Evolutionary conservation across 2,797 vertebrate species (phyloP).

Genomic region (Geotrypetes seraphini): DNA sequence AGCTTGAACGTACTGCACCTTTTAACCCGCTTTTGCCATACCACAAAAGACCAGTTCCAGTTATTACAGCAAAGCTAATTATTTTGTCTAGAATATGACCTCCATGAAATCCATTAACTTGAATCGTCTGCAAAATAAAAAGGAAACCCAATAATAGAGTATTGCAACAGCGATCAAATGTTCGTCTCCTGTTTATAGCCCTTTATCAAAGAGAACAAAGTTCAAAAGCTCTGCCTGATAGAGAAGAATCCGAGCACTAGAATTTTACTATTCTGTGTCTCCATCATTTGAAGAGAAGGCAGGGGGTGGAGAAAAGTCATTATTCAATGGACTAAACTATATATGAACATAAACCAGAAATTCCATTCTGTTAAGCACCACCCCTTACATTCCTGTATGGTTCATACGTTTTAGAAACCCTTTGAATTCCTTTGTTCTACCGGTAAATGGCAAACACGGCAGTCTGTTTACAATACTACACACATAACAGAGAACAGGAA

Average conservation of each 20-base stretch:
- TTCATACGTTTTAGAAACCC: neutral
- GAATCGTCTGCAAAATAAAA: slow-evolving; percentile 14
- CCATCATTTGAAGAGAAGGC: slow-evolving; percentile 49
- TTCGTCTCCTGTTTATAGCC: slow-evolving; percentile 6
- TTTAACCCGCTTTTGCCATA: slow-evolving; percentile 1
- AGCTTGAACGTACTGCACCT: slow-evolving; percentile 25
- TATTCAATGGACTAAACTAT: slow-evolving; percentile 58
- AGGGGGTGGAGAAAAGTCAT: slow-evolving; percentile 44
- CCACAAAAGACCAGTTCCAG: slow-evolving; percentile 14
- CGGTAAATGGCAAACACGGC: neutral
- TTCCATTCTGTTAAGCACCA: slow-evolving; percentile 35
- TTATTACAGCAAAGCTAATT: slow-evolving; percentile 10
- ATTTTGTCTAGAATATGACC: slow-evolving; percentile 7
- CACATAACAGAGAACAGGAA: slow-evolving; percentile 22
- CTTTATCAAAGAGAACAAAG: slow-evolving; percentile 39
- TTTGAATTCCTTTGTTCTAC: slow-evolving; percentile 9
- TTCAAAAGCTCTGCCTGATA: slow-evolving; percentile 45
- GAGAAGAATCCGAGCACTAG: slow-evolving; percentile 39
- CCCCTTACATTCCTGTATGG: neutral
- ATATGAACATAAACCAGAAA: too few species aligned
- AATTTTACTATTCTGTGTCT: slow-evolving; percentile 44
- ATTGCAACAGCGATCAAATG: neutral
- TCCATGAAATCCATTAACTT: neutral
- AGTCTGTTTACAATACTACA: slow-evolving; percentile 10
- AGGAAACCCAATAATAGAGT: neutral